Evolutionary conservation across 2,113 vertebrate species (phyloP), one percentile per base, ranked within the genome.

Genomic region (Cyprinodon tularosa): DNA sequence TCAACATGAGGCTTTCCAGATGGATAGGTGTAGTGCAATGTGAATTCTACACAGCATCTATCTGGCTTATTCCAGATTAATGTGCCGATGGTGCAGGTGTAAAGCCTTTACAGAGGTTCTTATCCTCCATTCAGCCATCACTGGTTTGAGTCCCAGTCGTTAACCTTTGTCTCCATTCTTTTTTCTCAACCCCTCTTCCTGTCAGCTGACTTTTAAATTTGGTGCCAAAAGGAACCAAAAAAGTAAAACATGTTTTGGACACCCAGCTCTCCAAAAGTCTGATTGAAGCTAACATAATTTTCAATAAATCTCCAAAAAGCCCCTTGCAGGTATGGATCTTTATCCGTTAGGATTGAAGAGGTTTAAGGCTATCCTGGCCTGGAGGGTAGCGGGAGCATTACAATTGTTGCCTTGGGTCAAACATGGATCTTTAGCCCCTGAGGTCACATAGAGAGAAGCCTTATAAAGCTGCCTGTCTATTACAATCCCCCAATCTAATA

Each of bases 391-490:
- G 14, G 64, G 77, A 53, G 71, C 38, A 69, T 83, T 86, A 88
- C 77, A 82, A 61, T 62, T 62, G 7, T 76, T 3, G 67, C 88
- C 77, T 57, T 13, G 12, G 85, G 90, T 80, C 76, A 78, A 85
- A 88, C 85, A 87, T 62, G 39, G 72, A 85, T 80, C 91, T 87
- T 67, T 85, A 73, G 57, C 89, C 91, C 20, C 1, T 9, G 6
- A 59, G 86, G 84, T 86, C 85, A 88, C 66, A 8, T 38, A 62
- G 63, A 84, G 15, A 70, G 77, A 86, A 77, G 82, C 86, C 84
- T 88, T 84, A 90, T 84, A 86, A 86, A 86, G 90, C 90, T 87
- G 87, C 72, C 83, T 91, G 89, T 93, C 91, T 88, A 87, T 91
- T 89, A 91, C 86, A 38, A 59, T 90, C 80, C 73, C 78, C 76